phyloP scores from a whole-genome alignment of 2,797 vertebrate species.

The Argentina silus region DNA sequence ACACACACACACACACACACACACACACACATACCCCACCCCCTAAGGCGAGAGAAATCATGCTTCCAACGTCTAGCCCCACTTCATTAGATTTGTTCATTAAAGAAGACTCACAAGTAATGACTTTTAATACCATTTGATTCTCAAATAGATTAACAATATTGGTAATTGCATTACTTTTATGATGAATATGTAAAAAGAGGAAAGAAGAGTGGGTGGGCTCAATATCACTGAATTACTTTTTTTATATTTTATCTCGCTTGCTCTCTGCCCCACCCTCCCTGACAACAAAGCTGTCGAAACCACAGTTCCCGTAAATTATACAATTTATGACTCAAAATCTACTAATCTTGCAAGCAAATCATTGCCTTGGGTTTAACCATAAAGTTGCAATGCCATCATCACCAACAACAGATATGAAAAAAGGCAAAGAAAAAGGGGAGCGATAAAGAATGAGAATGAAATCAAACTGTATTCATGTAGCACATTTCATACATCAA shows the following conservation, averaged over 20 bases:
- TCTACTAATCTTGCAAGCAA: no score
- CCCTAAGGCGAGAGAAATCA: slow-evolving; percentile 66
- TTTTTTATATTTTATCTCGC: slow-evolving; percentile 45
- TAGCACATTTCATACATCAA: no score
- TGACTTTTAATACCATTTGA: slow-evolving; percentile 76
- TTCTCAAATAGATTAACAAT: slow-evolving; percentile 72
- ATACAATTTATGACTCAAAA: no score
- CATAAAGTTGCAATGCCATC: no score
- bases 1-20: slow-evolving; percentile 6
- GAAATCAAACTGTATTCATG: no score
- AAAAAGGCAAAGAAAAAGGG: no score
- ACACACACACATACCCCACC: slow-evolving; percentile 38
- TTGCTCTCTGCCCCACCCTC: background rate
- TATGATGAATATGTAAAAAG: slow-evolving; percentile 74
- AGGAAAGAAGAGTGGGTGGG: slow-evolving; percentile 56
- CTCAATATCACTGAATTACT: slow-evolving; percentile 74
- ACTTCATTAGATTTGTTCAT: slow-evolving; percentile 83
- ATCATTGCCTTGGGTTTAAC: no score
- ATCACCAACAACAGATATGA: no score
- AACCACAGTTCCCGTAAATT: slow-evolving; percentile 19
- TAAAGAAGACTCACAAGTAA: slow-evolving; percentile 78
- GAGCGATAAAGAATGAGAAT: no score
- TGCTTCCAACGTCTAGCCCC: slow-evolving; percentile 67
- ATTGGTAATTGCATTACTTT: slow-evolving; percentile 75
- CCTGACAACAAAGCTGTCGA: slow-evolving; percentile 12